Evolutionary conservation across 1,140 invertebrate species (phyloP).

Genomic region (Sinella curviseta): DNA sequence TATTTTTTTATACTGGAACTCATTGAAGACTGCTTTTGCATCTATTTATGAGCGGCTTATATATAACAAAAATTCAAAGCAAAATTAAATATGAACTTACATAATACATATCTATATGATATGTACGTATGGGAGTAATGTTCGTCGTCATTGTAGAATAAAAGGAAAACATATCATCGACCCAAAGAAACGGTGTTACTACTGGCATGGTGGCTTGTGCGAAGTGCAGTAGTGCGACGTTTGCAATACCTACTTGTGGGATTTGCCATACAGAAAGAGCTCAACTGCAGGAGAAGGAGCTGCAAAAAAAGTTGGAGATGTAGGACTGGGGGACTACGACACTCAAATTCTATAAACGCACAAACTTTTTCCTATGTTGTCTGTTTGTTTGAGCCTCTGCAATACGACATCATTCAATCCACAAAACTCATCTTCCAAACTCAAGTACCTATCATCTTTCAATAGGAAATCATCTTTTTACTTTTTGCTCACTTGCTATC

Average conservation of each 20-base stretch:
- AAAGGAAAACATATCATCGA: constrained; percentile 33
- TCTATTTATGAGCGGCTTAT: too few relatives aligned
- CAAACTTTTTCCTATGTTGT: not conserved
- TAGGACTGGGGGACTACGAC: not conserved
- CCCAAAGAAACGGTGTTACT: not conserved
- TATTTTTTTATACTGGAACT: too few relatives aligned
- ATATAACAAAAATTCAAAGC: too few relatives aligned
- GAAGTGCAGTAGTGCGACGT: not conserved
- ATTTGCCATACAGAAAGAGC: not conserved
- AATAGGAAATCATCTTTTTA: not conserved
- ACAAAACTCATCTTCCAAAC: not conserved
- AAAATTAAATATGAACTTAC: too few relatives aligned
- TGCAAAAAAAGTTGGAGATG: constrained; percentile 4
- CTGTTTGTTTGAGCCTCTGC: too few relatives aligned
- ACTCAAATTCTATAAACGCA: not conserved
- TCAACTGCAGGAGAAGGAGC: not conserved
- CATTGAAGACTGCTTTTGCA: too few relatives aligned
- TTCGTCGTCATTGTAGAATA: too few relatives aligned
- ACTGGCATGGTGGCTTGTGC: too few relatives aligned
- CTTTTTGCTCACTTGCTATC: not conserved
- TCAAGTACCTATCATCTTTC: not conserved
- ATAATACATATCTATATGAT: too few relatives aligned
- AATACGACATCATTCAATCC: not conserved
- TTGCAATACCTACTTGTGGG: not conserved
- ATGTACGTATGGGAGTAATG: too few relatives aligned